A percentile compares a stretch with the other conserved stretches of the same genome.
Conservation (phyloP, 2,113 vertebrate species). For the Nerophis ophidion region DNA sequence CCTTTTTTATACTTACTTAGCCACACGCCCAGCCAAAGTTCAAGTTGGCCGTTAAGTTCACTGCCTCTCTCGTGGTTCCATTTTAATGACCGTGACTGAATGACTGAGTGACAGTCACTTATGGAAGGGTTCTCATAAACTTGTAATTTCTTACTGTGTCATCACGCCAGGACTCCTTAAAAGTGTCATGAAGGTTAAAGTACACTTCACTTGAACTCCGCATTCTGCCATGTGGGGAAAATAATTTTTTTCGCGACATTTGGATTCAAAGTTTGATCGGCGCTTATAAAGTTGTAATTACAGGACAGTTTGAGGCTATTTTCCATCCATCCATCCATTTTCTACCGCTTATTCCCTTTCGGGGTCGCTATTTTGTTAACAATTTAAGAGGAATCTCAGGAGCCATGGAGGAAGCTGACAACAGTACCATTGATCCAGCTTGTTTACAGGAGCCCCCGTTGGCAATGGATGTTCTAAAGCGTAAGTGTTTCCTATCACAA, state of each 20-base stretch:
- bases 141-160: background rate
- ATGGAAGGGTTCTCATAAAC: slow-evolving; percentile 27
- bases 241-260: background rate
- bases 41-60: slow-evolving; percentile 2
- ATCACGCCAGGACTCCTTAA: slow-evolving; percentile 18
- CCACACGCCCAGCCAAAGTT: slow-evolving; percentile 55
- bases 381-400: slow-evolving; percentile 5
- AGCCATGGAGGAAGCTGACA: slow-evolving; percentile 55
- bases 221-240: background rate
- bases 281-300: background rate
- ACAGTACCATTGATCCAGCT: slow-evolving; percentile 62
- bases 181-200: slow-evolving; percentile 14
- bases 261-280: background rate
- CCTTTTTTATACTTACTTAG: slow-evolving; percentile 2
- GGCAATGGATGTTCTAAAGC: slow-evolving; percentile 61
- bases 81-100: slow-evolving; percentile 37
- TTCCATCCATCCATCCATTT: too few species aligned
- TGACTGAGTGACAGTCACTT: slow-evolving; percentile 37
- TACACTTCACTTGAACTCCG: slow-evolving; percentile 1
- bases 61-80: background rate
- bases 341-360: too few species aligned
- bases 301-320: background rate
- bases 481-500: slow-evolving; percentile 54
- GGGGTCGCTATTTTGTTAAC: background rate
- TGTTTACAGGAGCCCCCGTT: slow-evolving; percentile 68